Conservation (phyloP, 2,888 invertebrate genomes). For the Hyposoter didymator region DNA sequence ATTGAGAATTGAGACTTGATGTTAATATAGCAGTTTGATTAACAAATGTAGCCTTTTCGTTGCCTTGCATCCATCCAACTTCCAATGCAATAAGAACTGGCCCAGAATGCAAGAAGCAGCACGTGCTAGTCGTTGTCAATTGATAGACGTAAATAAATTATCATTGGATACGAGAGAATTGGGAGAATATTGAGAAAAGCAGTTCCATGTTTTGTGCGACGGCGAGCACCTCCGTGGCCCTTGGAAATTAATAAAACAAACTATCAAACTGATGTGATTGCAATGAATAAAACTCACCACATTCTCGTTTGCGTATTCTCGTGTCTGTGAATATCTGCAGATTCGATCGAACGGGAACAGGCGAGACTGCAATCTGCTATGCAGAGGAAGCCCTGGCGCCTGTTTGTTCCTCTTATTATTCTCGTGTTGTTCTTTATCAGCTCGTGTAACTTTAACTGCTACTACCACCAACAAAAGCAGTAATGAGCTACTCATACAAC, state of each 20-base stretch:
- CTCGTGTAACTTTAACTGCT: conserved; percentile 2
- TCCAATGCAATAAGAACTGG: background rate
- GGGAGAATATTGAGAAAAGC: background rate
- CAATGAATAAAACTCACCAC: background rate
- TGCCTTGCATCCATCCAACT: background rate
- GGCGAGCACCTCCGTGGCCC: background rate
- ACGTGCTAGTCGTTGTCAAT: conserved; percentile 8
- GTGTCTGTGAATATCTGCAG: background rate
- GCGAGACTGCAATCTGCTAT: conserved; percentile 47
- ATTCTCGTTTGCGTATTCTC: background rate
- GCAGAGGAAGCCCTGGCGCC: conserved; percentile 65
- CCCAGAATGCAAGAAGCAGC: background rate
- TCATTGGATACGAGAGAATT: background rate
- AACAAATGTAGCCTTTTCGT: background rate
- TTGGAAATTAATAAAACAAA: conserved; percentile 37
- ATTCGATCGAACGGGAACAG: conserved; percentile 9
- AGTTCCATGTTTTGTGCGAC: background rate
- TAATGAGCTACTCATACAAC: conserved; percentile 4
- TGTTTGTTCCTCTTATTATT: conserved; percentile 51
- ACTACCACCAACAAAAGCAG: conserved; percentile 1
- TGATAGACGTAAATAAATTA: background rate
- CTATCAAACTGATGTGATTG: background rate
- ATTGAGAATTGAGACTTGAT: too few species aligned
- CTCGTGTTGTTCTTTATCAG: conserved; percentile 53
- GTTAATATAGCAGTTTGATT: too few species aligned